Conservation (phyloP, 2,113 vertebrate genomes). For the Dicrurus megarhynchus region DNA sequence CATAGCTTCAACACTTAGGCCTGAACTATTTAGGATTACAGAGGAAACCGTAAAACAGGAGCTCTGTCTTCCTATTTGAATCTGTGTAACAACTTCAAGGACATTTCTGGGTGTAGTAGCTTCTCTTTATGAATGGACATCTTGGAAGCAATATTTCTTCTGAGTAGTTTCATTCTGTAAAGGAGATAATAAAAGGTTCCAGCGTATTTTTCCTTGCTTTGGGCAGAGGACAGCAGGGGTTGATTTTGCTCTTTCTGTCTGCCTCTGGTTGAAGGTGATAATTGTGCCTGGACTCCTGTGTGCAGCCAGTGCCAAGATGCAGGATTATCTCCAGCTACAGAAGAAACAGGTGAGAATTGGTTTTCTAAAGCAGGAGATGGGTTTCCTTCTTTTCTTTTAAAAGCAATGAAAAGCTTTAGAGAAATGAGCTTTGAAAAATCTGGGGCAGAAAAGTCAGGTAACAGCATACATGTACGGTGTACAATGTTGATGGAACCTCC, state of each 20-base stretch:
- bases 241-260: constrained; percentile 7
- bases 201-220: neutral
- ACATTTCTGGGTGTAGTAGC: neutral
- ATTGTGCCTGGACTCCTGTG: constrained; percentile 4
- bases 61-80: neutral
- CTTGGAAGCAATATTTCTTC: neutral
- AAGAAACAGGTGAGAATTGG: constrained; percentile 46
- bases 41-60: neutral
- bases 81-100: neutral
- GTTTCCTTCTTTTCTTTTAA: neutral
- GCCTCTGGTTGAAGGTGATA: constrained; percentile 37
- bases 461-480: neutral
- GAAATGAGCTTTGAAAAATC: neutral
- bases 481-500: neutral
- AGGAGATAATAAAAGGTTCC: neutral
- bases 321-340: constrained; percentile 17
- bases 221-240: neutral
- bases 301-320: constrained; percentile 39
- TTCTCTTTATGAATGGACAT: neutral
- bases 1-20: neutral
- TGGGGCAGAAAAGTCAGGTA: neutral
- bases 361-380: neutral
- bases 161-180: neutral
- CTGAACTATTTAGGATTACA: neutral
- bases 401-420: neutral